Conservation (phyloP, 2,888 invertebrate genomes). For the Congeria kusceri region DNA sequence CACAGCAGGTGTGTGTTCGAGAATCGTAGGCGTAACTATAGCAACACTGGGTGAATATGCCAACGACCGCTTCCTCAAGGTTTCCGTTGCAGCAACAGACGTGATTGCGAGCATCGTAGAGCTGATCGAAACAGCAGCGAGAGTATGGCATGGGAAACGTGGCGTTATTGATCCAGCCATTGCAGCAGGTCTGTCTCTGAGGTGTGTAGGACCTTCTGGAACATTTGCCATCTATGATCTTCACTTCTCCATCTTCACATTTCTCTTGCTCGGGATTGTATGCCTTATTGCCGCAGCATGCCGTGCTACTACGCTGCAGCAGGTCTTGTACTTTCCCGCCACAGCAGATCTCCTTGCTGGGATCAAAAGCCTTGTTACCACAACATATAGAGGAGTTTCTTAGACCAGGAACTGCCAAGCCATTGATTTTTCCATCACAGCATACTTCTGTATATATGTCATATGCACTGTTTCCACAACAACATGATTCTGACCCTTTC, state of each 20-base stretch:
- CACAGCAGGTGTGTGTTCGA: slow-evolving; percentile 42
- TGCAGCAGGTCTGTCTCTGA: slow-evolving; percentile 39
- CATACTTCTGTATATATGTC: slow-evolving; percentile 40
- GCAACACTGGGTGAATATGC: slow-evolving; percentile 52
- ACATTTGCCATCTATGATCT: slow-evolving; percentile 19
- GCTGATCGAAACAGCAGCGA: slow-evolving; percentile 44
- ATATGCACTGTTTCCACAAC: slow-evolving; percentile 35
- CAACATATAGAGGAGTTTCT: slow-evolving; percentile 41
- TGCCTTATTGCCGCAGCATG: slow-evolving; percentile 36
- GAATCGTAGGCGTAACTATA: slow-evolving; percentile 48
- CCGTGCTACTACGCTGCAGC: slow-evolving; percentile 22
- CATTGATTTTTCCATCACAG: slow-evolving; percentile 39
- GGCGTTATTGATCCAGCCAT: slow-evolving; percentile 43
- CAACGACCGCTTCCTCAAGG: slow-evolving; percentile 42
- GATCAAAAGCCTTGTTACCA: slow-evolving; percentile 42
- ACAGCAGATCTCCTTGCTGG: slow-evolving; percentile 43
- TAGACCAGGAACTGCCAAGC: slow-evolving; percentile 13
- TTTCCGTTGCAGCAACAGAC: slow-evolving; percentile 52
- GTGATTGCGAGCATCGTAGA: slow-evolving; percentile 41
- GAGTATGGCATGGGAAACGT: slow-evolving; percentile 16
- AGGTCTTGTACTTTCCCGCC: slow-evolving; percentile 24
- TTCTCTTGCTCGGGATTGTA: slow-evolving; percentile 38
- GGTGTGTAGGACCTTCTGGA: slow-evolving; percentile 18
- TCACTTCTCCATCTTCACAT: slow-evolving; percentile 37
- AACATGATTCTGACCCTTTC: slow-evolving; percentile 28